phyloP scores from a whole-genome alignment of 2,113 vertebrate genomes.

The Ammodytes dubius region DNA sequence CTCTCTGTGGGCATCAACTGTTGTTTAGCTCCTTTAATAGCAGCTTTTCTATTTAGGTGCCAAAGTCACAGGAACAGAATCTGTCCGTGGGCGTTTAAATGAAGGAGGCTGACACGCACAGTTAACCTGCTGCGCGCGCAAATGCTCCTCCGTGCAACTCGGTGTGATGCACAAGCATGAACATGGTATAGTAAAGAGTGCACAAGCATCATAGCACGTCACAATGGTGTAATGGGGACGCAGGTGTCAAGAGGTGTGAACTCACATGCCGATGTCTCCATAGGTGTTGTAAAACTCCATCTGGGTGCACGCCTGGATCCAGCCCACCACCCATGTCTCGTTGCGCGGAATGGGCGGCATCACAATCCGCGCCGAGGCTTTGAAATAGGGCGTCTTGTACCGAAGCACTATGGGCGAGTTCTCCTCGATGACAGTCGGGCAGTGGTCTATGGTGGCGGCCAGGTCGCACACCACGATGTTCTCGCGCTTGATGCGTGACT shows the following conservation, averaged over 20 bases:
- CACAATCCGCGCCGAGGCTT: conserved; percentile 93
- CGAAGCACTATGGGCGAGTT: conserved; percentile 97
- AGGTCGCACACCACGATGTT: conserved; percentile 96
- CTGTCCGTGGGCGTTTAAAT: conserved; percentile 79
- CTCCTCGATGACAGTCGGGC: conserved; percentile 95
- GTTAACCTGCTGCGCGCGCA: conserved; percentile 75
- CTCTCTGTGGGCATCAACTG: conserved; percentile 69
- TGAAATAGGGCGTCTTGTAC: conserved; percentile 98
- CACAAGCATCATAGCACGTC: conserved; percentile 10
- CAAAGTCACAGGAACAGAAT: conserved; percentile 81
- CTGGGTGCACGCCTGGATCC: conserved; percentile 98
- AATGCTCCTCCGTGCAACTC: conserved; percentile 64
- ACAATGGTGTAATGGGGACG: not conserved
- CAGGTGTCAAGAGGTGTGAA: conserved; percentile 57
- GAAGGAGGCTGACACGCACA: conserved; percentile 66
- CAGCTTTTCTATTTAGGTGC: conserved; percentile 75
- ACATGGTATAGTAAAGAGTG: not conserved
- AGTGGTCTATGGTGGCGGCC: conserved; percentile 94
- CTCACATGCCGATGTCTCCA: conserved; percentile 95
- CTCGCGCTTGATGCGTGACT: conserved; percentile 94
- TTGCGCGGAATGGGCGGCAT: conserved; percentile 95
- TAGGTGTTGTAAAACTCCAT: conserved; percentile 99
- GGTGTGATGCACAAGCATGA: conserved; percentile 20
- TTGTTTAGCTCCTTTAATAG: conserved; percentile 76
- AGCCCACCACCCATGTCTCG: conserved; percentile 98